A percentile compares a stretch with the other conserved stretches of the same genome.
Evolutionary conservation across 1,140 invertebrate genomes (phyloP).

Genomic region (Tetranychus cinnabarinus): DNA sequence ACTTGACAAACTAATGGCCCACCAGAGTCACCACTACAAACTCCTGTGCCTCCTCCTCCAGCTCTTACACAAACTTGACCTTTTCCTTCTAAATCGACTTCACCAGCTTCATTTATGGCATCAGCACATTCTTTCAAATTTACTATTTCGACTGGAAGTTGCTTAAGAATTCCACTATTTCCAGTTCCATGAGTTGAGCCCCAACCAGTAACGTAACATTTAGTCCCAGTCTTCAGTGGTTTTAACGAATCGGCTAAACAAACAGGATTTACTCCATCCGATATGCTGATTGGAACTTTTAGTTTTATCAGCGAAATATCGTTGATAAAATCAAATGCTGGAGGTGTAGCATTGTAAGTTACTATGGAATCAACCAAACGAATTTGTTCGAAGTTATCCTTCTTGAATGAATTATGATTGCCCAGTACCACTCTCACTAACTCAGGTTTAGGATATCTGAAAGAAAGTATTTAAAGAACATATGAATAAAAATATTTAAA

Average conservation of each 20-base stretch:
- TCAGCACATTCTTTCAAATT: constrained; percentile 5
- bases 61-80: background rate
- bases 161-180: constrained; percentile 8
- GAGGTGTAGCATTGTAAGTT: background rate
- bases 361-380: constrained; percentile 9
- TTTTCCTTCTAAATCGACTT: background rate
- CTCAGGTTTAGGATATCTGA: constrained; percentile 1
- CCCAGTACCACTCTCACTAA: background rate
- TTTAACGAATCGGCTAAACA: constrained; percentile 15
- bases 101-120: background rate
- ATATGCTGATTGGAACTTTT: constrained; percentile 24
- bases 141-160: constrained; percentile 9
- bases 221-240: constrained; percentile 6
- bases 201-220: constrained; percentile 10
- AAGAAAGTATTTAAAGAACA: background rate
- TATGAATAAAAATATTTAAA: constrained; percentile 7
- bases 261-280: constrained; percentile 23
- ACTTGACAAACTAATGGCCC: background rate
- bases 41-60: background rate
- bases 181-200: constrained; percentile 9
- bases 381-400: constrained; percentile 9
- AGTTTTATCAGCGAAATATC: constrained; percentile 38
- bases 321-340: constrained; percentile 11
- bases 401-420: constrained; percentile 5
- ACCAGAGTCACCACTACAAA: background rate